These are phyloP conservation scores for Gonioctena quinquepunctata DNA, from an alignment of 1,140 invertebrate species.

Conservation along the genomic window DNA sequence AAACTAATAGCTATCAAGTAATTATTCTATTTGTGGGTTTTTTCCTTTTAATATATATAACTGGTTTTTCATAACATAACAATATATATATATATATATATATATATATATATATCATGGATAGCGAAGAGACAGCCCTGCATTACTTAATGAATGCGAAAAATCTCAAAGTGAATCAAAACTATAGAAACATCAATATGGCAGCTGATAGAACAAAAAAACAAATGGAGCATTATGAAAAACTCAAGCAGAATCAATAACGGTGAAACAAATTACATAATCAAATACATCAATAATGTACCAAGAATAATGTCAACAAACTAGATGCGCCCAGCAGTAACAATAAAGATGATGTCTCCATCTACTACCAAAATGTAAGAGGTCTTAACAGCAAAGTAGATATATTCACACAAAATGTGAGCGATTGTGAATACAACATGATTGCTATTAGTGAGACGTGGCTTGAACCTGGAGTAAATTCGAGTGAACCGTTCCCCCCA, in stretches of 20 bases:
- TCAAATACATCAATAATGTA: background rate
- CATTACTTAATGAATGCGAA: background rate
- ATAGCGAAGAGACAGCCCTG: background rate
- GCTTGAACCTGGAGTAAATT: conserved; percentile 1
- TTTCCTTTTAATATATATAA: no score
- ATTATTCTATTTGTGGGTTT: no score
- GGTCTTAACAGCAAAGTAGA: conserved; percentile 9
- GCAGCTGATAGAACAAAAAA: background rate
- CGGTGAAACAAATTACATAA: background rate
- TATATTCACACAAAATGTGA: background rate
- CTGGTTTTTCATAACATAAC: no score
- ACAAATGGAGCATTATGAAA: conserved; percentile 12
- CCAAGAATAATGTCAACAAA: background rate
- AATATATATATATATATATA: no score
- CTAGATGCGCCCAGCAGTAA: background rate
- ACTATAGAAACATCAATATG: background rate
- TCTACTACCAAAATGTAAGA: conserved; percentile 16
- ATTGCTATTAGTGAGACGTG: background rate
- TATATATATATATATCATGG: no score
- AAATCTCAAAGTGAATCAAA: background rate
- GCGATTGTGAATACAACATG: conserved; percentile 2
- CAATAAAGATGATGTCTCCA: background rate
- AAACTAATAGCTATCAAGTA: no score
- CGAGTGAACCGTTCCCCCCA: background rate
- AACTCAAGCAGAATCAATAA: background rate